phyloP scores from a whole-genome alignment of 1,140 invertebrate species.

The Hyles vespertilio region DNA sequence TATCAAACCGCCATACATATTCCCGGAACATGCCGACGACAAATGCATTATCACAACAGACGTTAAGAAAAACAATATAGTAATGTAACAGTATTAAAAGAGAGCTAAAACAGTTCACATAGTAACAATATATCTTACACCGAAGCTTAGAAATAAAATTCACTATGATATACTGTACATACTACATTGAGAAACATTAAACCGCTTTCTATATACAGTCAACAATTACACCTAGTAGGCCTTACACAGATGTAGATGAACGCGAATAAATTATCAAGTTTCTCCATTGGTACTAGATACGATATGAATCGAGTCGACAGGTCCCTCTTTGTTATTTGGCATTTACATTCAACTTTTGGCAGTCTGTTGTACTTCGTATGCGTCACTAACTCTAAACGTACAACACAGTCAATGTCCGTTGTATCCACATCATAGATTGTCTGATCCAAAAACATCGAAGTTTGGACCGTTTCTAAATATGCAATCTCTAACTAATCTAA shows the following conservation, averaged over 20 bases:
- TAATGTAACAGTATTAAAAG: slow-evolving; percentile 43
- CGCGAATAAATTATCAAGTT: no score
- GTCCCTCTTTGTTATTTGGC: slow-evolving; percentile 63
- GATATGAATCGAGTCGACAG: slow-evolving; percentile 66
- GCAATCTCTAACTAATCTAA: no score
- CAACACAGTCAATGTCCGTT: no score
- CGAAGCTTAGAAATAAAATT: slow-evolving; percentile 42
- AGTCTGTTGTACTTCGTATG: slow-evolving; percentile 18
- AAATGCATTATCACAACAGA: slow-evolving; percentile 36
- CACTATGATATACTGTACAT: slow-evolving; percentile 25
- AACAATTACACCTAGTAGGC: slow-evolving; percentile 16
- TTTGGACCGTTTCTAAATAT: no score
- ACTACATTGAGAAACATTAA: slow-evolving; percentile 41
- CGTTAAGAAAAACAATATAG: slow-evolving; percentile 30
- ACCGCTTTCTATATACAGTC: slow-evolving; percentile 36
- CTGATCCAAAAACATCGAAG: no score
- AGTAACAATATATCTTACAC: slow-evolving; percentile 36
- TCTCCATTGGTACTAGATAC: slow-evolving; percentile 26
- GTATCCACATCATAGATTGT: no score
- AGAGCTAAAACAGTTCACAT: slow-evolving; percentile 35
- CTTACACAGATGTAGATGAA: slow-evolving; percentile 11
- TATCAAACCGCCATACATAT: neutral
- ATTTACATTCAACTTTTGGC: slow-evolving; percentile 50
- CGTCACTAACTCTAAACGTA: slow-evolving; percentile 10
- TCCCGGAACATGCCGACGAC: slow-evolving; percentile 12